phyloP scores from a whole-genome alignment of 2,113 vertebrate species.

The Porphyrio hochstetteri region DNA sequence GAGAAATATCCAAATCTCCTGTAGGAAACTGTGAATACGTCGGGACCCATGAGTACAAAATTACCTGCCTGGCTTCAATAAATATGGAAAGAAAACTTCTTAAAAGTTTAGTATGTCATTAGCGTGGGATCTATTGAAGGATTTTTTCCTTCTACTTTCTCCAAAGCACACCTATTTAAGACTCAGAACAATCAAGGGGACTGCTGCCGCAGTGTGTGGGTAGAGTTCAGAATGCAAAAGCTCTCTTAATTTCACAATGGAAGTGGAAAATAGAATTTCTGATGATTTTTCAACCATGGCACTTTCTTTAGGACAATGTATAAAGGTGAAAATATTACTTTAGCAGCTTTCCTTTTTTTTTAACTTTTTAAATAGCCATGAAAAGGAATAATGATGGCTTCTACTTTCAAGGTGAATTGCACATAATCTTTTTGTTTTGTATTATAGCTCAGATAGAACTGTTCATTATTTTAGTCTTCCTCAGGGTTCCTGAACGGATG shows the following conservation, averaged over 20 bases:
- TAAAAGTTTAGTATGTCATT: conserved; percentile 60
- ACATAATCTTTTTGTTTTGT: conserved; percentile 58
- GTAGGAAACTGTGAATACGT: conserved; percentile 37
- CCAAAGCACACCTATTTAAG: conserved; percentile 52
- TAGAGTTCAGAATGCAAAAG: conserved; percentile 58
- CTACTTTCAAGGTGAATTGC: conserved; percentile 35
- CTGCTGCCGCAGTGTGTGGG: not conserved
- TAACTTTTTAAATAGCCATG: not conserved
- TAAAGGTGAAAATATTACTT: conserved; percentile 55
- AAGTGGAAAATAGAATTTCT: conserved; percentile 58
- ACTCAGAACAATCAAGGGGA: conserved; percentile 50
- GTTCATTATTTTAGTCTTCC: conserved; percentile 54
- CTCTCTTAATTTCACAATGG: conserved; percentile 58
- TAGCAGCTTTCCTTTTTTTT: conserved; percentile 9
- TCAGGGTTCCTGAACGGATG: not conserved
- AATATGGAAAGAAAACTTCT: conserved; percentile 65
- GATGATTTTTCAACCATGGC: conserved; percentile 5
- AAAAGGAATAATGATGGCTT: conserved; percentile 26
- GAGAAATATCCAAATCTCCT: conserved; percentile 56
- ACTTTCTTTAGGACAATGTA: conserved; percentile 46
- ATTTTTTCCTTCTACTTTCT: conserved; percentile 50
- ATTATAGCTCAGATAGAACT: conserved; percentile 6
- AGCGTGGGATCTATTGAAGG: conserved; percentile 23
- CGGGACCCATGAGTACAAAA: conserved; percentile 18
- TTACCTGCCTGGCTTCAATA: conserved; percentile 51